phyloP scores from a whole-genome alignment of 2,888 invertebrate genomes.

The Bruchidius siliquastri region DNA sequence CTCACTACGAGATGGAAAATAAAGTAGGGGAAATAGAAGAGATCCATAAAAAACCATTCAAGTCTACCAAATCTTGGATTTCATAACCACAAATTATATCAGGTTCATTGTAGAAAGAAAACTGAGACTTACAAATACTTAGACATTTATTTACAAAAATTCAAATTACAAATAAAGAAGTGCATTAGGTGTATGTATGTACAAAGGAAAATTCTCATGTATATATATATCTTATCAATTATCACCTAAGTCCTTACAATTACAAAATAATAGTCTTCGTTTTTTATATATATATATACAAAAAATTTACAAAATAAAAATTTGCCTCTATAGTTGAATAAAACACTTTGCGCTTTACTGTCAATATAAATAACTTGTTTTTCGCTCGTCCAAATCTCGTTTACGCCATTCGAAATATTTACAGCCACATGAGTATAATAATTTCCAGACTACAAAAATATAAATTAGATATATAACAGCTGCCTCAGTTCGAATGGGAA shows the following conservation, averaged over 20 bases:
- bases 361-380: conserved; percentile 5
- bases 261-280: conserved; percentile 32
- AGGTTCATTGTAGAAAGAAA: too few species aligned
- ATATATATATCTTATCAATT: conserved; percentile 29
- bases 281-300: conserved; percentile 31
- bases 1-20: too few species aligned
- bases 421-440: not conserved
- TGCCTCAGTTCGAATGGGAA: not conserved
- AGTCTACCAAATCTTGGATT: too few species aligned
- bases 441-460: not conserved
- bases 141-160: conserved; percentile 47
- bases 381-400: not conserved
- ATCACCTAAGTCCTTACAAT: conserved; percentile 19
- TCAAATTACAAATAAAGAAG: conserved; percentile 43
- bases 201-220: conserved; percentile 39
- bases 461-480: not conserved
- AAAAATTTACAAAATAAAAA: conserved; percentile 31
- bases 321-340: conserved; percentile 22
- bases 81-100: too few species aligned
- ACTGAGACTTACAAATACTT: not conserved
- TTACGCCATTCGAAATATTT: not conserved
- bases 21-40: too few species aligned
- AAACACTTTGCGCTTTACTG: conserved; percentile 14
- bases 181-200: conserved; percentile 36
- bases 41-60: too few species aligned